A percentile compares a stretch with the other conserved stretches of the same genome.
Evolutionary conservation across 2,888 invertebrate species (phyloP).

Genomic region (Apodemia mormo): DNA sequence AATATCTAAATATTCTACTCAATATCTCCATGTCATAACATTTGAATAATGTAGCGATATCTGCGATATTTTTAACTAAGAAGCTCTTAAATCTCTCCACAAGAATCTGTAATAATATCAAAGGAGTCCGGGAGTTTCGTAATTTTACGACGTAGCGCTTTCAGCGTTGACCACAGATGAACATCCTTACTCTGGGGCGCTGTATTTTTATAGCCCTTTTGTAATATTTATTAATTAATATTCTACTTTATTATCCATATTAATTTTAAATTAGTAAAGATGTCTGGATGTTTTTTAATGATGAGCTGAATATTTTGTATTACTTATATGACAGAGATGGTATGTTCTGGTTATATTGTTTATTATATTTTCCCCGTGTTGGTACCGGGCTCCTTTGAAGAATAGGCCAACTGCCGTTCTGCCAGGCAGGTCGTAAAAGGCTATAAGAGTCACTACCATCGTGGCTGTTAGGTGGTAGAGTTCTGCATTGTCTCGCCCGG

Average conservation of each 20-base stretch:
- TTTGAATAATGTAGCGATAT: constrained; percentile 2
- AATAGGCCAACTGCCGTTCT: too few relatives aligned
- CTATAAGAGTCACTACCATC: too few relatives aligned
- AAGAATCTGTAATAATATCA: constrained; percentile 13
- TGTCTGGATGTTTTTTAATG: too few relatives aligned
- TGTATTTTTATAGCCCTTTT: neutral
- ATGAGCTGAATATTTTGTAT: too few relatives aligned
- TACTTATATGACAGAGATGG: too few relatives aligned
- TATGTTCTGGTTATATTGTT: too few relatives aligned
- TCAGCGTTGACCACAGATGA: constrained; percentile 10
- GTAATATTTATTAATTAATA: neutral
- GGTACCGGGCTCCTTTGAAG: too few relatives aligned
- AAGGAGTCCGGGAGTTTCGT: constrained; percentile 2
- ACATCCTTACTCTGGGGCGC: neutral
- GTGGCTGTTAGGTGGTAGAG: too few relatives aligned
- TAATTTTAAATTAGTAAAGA: neutral
- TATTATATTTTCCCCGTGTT: too few relatives aligned
- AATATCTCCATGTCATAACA: constrained; percentile 5
- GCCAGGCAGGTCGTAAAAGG: too few relatives aligned
- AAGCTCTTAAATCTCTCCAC: constrained; percentile 11
- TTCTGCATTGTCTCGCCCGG: too few relatives aligned
- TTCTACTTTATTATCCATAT: neutral
- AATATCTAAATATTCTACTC: neutral
- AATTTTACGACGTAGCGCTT: neutral
- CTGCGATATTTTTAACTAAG: constrained; percentile 8